These are phyloP conservation scores for Drosophila leontia DNA, from an alignment of 1,140 invertebrate genomes.

Conservation along the genomic window DNA sequence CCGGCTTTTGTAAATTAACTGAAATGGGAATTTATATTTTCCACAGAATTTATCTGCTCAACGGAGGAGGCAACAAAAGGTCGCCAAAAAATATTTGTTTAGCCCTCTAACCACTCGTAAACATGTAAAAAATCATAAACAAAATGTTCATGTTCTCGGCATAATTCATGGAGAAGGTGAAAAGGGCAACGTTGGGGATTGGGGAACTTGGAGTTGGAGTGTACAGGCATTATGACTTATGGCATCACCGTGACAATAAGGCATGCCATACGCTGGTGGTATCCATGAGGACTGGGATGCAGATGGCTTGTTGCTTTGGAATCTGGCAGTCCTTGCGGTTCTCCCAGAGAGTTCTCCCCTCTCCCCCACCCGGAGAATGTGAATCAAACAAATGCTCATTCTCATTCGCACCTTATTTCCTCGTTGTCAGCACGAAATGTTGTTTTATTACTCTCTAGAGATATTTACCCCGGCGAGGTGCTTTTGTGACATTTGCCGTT, in stretches of 20 bases:
- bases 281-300: conserved; percentile 40
- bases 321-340: conserved; percentile 6
- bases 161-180: conserved; percentile 56
- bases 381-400: conserved; percentile 73
- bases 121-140: conserved; percentile 65
- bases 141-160: conserved; percentile 54
- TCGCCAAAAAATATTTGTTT: conserved; percentile 28
- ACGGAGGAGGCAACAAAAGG: conserved; percentile 12
- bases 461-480: conserved; percentile 65
- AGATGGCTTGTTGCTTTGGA: conserved; percentile 29
- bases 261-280: conserved; percentile 46
- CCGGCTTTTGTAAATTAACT: conserved; percentile 20
- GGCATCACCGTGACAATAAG: conserved; percentile 81
- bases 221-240: conserved; percentile 67
- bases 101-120: conserved; percentile 27
- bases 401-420: conserved; percentile 78
- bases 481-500: conserved; percentile 64
- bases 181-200: conserved; percentile 11
- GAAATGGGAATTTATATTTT: conserved; percentile 42
- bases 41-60: background rate
- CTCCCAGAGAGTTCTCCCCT: background rate
- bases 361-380: conserved; percentile 9
- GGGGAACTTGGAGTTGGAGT: background rate
- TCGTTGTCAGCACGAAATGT: conserved; percentile 82
- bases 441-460: conserved; percentile 84